phyloP scores from a whole-genome alignment of 2,888 invertebrate genomes.

The Urechis unicinctus region DNA sequence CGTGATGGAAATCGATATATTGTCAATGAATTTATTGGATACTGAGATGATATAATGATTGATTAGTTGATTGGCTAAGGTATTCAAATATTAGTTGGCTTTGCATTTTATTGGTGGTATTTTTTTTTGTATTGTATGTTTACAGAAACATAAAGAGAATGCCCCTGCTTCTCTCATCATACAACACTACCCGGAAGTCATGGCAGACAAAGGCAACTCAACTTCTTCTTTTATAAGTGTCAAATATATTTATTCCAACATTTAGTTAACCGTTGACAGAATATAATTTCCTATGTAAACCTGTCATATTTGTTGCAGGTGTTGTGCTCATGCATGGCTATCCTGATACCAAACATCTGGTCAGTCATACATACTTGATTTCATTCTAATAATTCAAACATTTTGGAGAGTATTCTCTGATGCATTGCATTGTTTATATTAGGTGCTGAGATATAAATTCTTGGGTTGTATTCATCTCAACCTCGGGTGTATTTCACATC shows the following conservation, averaged over 20 bases:
- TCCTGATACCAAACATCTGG: slow-evolving; percentile 39
- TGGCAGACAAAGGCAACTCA: slow-evolving; percentile 41
- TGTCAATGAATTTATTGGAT: background rate
- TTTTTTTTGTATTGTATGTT: too few relatives aligned
- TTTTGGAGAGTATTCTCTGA: too few relatives aligned
- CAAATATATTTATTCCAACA: background rate
- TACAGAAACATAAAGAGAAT: slow-evolving; percentile 38
- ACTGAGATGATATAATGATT: background rate
- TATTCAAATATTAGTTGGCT: background rate
- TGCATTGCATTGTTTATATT: too few relatives aligned
- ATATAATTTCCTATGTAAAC: too few relatives aligned
- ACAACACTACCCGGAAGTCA: slow-evolving; percentile 43
- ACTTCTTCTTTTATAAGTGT: background rate
- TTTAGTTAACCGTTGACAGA: too few relatives aligned
- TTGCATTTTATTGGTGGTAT: too few relatives aligned
- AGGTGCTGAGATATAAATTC: background rate
- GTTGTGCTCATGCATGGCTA: slow-evolving; percentile 44
- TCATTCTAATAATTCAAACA: too few relatives aligned
- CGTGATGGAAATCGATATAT: too few relatives aligned
- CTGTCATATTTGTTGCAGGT: slow-evolving; percentile 21
- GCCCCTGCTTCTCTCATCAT: slow-evolving; percentile 39
- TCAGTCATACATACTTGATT: slow-evolving; percentile 26
- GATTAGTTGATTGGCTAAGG: background rate
- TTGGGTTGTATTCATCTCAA: background rate
- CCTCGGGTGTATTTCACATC: background rate